Evolutionary conservation across 1,140 invertebrate species (phyloP).

Genomic region (Drosophila sp.): DNA sequence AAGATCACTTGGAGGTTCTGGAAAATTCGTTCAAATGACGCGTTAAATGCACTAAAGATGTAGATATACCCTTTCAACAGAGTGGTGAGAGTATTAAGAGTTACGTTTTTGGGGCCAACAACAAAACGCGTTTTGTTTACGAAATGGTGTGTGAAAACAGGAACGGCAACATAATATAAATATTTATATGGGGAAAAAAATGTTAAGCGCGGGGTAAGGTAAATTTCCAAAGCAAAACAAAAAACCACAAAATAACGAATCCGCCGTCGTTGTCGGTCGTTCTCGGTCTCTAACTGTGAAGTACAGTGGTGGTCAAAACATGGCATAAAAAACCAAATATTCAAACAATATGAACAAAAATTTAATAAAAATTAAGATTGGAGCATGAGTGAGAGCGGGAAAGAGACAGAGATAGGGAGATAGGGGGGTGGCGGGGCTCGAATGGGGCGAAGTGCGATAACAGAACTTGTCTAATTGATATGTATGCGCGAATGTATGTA

Average conservation of each 20-base stretch:
- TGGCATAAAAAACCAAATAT: slow-evolving; percentile 27
- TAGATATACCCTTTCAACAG: not conserved
- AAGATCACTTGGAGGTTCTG: too few relatives aligned
- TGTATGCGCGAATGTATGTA: slow-evolving; percentile 5
- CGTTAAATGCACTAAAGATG: not conserved
- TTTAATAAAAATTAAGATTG: slow-evolving; percentile 4
- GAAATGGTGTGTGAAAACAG: slow-evolving; percentile 69
- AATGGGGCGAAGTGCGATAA: slow-evolving; percentile 28
- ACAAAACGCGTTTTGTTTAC: slow-evolving; percentile 78
- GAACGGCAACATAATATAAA: slow-evolving; percentile 57
- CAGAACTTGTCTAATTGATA: slow-evolving; percentile 46
- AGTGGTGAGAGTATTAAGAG: slow-evolving; percentile 3
- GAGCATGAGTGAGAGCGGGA: not conserved
- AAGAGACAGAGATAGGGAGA: not conserved
- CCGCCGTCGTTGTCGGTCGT: not conserved
- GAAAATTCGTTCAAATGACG: too few relatives aligned
- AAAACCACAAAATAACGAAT: slow-evolving; percentile 49
- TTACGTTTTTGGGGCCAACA: slow-evolving; percentile 38
- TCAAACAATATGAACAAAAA: slow-evolving; percentile 13
- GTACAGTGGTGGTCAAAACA: slow-evolving; percentile 71
- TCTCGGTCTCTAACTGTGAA: slow-evolving; percentile 47
- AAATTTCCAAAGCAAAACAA: slow-evolving; percentile 68
- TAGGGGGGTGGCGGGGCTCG: not conserved
- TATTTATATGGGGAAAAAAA: slow-evolving; percentile 65
- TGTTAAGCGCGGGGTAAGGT: slow-evolving; percentile 53